Evolutionary conservation across 2,888 invertebrate species (phyloP), one percentile per base, ranked within the genome.

Genomic region (Cylindroiulus punctatus): DNA sequence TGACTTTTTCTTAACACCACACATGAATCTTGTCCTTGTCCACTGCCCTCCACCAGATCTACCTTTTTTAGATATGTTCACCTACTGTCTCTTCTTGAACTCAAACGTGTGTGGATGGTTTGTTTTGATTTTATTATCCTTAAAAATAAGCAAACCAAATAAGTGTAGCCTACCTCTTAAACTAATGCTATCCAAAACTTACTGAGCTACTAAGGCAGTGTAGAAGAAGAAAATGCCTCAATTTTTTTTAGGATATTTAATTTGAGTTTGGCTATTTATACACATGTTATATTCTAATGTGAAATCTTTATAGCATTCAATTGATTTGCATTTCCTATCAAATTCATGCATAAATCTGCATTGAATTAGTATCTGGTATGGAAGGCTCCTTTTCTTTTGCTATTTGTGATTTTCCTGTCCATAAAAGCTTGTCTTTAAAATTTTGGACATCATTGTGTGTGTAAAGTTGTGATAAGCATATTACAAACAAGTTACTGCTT

Each of bases 121-220:
- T 76, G 76, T 76, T 76, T 76, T 76, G 17, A 76, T 76, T 76
- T 76, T 76, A 76, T 76, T 26, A 26, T 26, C 30, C 14, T 30
- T 76, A 76, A 26, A 76, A 76, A n/a, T n/a, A 26, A 76, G 76
- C 76, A 76, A 30, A 76, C 76, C 26, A 22, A n/a, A 30, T 76
- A 17, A 30, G 26, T 12, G 30, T 76, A 17, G 14, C n/a, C n/a
- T n/a, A n/a, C n/a, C 30, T 76, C 76, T 76, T 76, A 76, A 76
- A 76, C 30, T 76, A 76, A 76, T 76, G 76, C 76, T 76, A 76
- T 76, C 76, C 76, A 76, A 76, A 30, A 76, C 30, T 26, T n/a
- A 10, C 5, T 12, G n/a, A 10, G 52, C 19, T n/a, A n/a, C n/a
- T 52, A 19, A 52, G 52, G n/a, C 19, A 52, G 19, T n/a, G 52